These are phyloP conservation scores for Sinelater perroti DNA, from an alignment of 2,888 invertebrate species.

Conservation along the genomic window DNA sequence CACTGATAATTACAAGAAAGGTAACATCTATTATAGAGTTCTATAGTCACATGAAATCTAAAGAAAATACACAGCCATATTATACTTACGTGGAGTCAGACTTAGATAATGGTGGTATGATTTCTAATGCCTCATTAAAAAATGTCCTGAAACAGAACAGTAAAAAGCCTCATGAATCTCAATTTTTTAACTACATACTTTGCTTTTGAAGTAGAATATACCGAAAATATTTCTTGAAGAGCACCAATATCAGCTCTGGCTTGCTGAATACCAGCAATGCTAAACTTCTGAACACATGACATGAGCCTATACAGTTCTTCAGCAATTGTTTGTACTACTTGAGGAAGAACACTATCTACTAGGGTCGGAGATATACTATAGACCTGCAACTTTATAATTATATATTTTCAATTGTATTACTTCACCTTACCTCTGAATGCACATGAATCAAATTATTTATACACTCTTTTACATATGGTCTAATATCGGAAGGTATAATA, in stretches of 20 bases:
- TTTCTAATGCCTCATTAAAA: slow-evolving; percentile 82
- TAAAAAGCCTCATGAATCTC: background rate
- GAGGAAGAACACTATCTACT: slow-evolving; percentile 74
- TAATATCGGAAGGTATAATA: slow-evolving; percentile 77
- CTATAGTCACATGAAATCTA: no score
- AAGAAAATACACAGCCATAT: no score
- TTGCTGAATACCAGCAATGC: slow-evolving; percentile 76
- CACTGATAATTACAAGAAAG: no score
- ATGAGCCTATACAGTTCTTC: slow-evolving; percentile 91
- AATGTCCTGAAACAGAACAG: slow-evolving; percentile 68
- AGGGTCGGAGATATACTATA: slow-evolving; percentile 81
- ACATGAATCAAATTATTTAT: slow-evolving; percentile 82
- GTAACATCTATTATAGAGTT: no score
- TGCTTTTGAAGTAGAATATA: slow-evolving; percentile 72
- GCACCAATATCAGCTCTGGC: slow-evolving; percentile 80
- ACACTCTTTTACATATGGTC: slow-evolving; percentile 90
- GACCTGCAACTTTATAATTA: slow-evolving; percentile 65
- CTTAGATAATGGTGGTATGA: slow-evolving; percentile 73
- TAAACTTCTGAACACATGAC: slow-evolving; percentile 77
- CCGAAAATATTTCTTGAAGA: slow-evolving; percentile 70
- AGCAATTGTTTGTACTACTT: slow-evolving; percentile 89
- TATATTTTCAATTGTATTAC: background rate
- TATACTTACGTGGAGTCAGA: slow-evolving; percentile 56
- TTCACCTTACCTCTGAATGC: slow-evolving; percentile 71
- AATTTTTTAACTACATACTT: slow-evolving; percentile 61